These are phyloP conservation scores for Onychorhynchus coronatus DNA, from an alignment of 2,113 vertebrate species.

Conservation along the genomic window DNA sequence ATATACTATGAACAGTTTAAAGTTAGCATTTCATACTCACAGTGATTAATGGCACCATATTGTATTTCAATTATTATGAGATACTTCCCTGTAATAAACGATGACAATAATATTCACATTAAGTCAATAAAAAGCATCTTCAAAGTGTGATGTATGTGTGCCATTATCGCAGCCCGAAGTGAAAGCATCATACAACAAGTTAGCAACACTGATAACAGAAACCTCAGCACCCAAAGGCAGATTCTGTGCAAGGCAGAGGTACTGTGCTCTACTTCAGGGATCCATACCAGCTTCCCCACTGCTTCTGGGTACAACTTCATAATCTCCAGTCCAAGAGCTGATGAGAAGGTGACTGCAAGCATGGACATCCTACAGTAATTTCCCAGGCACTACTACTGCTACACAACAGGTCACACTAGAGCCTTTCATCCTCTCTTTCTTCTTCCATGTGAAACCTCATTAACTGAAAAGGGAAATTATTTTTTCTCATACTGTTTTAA, in stretches of 20 bases:
- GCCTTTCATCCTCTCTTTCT: background rate
- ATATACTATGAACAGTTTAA: constrained; percentile 72
- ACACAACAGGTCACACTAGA: background rate
- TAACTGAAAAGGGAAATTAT: background rate
- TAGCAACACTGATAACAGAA: constrained; percentile 45
- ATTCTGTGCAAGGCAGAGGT: background rate
- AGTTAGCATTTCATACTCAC: constrained; percentile 71
- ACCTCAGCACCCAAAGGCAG: constrained; percentile 1
- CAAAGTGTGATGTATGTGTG: constrained; percentile 71
- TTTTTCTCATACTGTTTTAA: constrained; percentile 10
- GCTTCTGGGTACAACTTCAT: background rate
- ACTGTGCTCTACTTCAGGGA: background rate
- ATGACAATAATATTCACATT: constrained; percentile 80
- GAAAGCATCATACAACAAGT: constrained; percentile 61
- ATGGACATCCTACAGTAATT: background rate
- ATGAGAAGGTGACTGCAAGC: background rate
- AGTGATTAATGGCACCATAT: constrained; percentile 75
- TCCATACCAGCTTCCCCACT: background rate
- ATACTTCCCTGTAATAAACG: constrained; percentile 73
- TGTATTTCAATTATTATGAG: constrained; percentile 79
- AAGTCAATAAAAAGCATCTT: constrained; percentile 79
- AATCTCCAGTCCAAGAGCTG: background rate
- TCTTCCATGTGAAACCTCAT: background rate
- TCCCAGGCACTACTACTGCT: background rate
- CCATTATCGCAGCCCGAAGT: constrained; percentile 60